phyloP scores from a whole-genome alignment of 1,140 invertebrate genomes.

The Drosophila quadrilineata region DNA sequence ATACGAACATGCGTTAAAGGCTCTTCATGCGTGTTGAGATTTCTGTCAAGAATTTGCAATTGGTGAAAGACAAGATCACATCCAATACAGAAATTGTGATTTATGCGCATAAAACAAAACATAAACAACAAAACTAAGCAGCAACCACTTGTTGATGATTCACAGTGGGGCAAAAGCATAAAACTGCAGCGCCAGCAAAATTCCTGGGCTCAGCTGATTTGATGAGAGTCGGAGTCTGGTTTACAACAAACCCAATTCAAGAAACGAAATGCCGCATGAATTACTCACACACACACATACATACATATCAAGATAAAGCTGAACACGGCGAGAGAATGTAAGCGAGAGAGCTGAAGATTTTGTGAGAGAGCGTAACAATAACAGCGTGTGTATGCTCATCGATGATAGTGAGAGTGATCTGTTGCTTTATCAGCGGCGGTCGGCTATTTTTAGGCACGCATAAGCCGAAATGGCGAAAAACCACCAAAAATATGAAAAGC shows the following conservation, averaged over 20 bases:
- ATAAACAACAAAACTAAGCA: conserved; percentile 32
- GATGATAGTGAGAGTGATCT: conserved; percentile 62
- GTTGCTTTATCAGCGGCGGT: conserved; percentile 53
- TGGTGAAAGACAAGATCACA: conserved; percentile 32
- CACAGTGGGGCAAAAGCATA: conserved; percentile 25
- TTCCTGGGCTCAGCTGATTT: conserved; percentile 40
- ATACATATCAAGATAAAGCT: conserved; percentile 7
- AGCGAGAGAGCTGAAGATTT: conserved; percentile 2
- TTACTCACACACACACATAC: conserved; percentile 28
- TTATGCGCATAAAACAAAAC: conserved; percentile 63
- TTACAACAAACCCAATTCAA: conserved; percentile 1
- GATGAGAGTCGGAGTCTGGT: too few species aligned
- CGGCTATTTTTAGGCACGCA: conserved; percentile 44
- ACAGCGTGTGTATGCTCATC: conserved; percentile 8
- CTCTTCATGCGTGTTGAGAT: conserved; percentile 57
- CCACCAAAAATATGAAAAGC: conserved; percentile 31
- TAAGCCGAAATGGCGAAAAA: conserved; percentile 20
- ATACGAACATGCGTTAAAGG: conserved; percentile 5
- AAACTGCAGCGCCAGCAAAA: conserved; percentile 33
- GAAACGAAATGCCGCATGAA: conserved; percentile 27
- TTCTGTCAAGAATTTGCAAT: conserved; percentile 55
- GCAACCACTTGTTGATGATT: conserved; percentile 65
- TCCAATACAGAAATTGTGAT: conserved; percentile 54
- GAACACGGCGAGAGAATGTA: not conserved
- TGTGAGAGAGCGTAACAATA: conserved; percentile 5